These are phyloP conservation scores for Anoplolepis gracilipes DNA, from an alignment of 1,140 invertebrate species.

Conservation along the genomic window DNA sequence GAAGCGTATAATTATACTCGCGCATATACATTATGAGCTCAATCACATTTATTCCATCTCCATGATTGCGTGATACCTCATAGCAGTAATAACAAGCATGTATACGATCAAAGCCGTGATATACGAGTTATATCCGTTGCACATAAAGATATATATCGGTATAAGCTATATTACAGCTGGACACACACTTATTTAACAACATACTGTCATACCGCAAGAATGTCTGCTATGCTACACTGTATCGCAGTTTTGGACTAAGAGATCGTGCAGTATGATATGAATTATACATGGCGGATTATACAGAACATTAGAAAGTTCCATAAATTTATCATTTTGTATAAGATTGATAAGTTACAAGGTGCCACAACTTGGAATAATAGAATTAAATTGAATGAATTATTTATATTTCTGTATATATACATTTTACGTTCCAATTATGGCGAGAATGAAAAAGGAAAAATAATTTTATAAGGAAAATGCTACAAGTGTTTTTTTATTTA, in stretches of 20 bases:
- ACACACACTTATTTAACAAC: slow-evolving; percentile 49
- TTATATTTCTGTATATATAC: background rate
- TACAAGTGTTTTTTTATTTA: background rate
- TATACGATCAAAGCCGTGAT: slow-evolving; percentile 57
- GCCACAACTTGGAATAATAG: background rate
- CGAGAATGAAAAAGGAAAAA: background rate
- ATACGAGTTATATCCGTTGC: slow-evolving; percentile 53
- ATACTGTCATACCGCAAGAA: slow-evolving; percentile 44
- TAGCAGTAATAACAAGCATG: slow-evolving; percentile 35
- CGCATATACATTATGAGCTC: slow-evolving; percentile 37
- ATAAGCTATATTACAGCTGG: background rate
- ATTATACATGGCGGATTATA: slow-evolving; percentile 52
- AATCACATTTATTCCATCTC: slow-evolving; percentile 59
- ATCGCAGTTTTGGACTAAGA: slow-evolving; percentile 38
- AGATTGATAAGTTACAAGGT: slow-evolving; percentile 34
- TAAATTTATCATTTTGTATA: slow-evolving; percentile 51
- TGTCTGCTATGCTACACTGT: slow-evolving; percentile 12
- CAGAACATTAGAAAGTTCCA: slow-evolving; percentile 38
- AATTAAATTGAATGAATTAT: slow-evolving; percentile 45
- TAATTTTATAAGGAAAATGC: background rate
- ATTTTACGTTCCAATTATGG: slow-evolving; percentile 3
- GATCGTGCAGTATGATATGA: slow-evolving; percentile 41
- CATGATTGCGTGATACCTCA: slow-evolving; percentile 51
- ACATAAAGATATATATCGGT: slow-evolving; percentile 25
- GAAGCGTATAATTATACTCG: slow-evolving; percentile 48